Base-by-base conservation (phyloP, 2,797 vertebrate genomes). In the Acrocephalus scirpaceus region DNA sequence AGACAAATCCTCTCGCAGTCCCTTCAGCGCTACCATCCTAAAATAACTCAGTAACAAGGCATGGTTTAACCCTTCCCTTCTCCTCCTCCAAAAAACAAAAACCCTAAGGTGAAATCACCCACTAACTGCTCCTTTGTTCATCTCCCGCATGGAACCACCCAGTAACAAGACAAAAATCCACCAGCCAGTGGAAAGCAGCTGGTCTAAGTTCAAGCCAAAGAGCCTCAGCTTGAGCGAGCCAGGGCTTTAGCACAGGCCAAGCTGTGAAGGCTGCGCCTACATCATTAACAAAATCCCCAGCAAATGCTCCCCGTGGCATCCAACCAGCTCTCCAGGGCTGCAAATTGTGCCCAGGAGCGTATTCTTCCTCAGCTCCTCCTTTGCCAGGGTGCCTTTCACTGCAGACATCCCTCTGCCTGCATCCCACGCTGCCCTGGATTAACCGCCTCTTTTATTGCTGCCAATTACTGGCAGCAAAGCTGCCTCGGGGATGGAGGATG, bases 151-250 rank as follows among this genome's bases (percentile, higher is more conserved):
- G 15, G 66, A 96, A 48, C 88, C 90, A 93, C 88, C 83, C 87
- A 86, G 90, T 21, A 92, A 90, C 73, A 56, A 77, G 87, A 23
- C 89, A 89, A 75, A 94, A 91, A 85, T 40, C 86, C 87, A 82
- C 66, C 91, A 90, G 93, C 54, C 95, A 97, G 95, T 69, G 70
- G 92, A 90, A 96, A 96, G 95, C 95, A 96, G 95, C 96, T 96
- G 96, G 89, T 93, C 82, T 71, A 90, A 92, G 91, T 83, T 93
- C 85, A 92, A 96, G 95, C 94, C 95, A 96, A 95, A 88, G 72
- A 91, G 82, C 62, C 79, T 67, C 84, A 89, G 93, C 84, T 79
- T n/a, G 30, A 0, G 2, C 0, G 8, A 96, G 93, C 94, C 95
- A 96, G 79, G 70, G 86, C 82, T 96, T 87, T 50, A 93, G 81